Conservation (phyloP, 1,140 invertebrate species). For the Atopsyche davidsoni region DNA sequence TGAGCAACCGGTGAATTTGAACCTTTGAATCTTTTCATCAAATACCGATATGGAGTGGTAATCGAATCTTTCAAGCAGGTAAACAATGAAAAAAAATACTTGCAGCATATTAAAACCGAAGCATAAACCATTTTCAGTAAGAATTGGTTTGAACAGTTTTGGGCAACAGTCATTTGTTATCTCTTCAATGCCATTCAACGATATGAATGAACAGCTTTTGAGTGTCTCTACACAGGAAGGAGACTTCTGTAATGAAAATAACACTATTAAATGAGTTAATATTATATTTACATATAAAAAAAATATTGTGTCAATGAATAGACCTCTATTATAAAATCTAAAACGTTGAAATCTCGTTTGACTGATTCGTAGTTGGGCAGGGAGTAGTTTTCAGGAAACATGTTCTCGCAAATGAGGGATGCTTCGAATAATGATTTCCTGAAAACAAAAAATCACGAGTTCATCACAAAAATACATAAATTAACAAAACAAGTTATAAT, state of each 20-base stretch:
- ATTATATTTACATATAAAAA: neutral
- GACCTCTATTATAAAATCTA: conserved; percentile 3
- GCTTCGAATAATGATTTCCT: conserved; percentile 34
- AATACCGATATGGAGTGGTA: too few species aligned
- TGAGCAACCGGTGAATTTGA: neutral
- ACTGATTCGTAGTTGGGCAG: conserved; percentile 14
- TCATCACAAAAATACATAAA: too few species aligned
- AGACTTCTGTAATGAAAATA: conserved; percentile 34
- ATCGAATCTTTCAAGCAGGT: neutral
- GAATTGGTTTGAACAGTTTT: conserved; percentile 36
- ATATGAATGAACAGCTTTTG: conserved; percentile 39
- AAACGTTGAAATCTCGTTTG: conserved; percentile 18
- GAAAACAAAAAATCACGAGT: conserved; percentile 1
- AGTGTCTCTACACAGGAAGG: conserved; percentile 39
- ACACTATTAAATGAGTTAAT: neutral
- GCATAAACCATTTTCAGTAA: conserved; percentile 43
- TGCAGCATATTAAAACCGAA: conserved; percentile 42
- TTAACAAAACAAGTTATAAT: neutral
- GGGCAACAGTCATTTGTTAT: conserved; percentile 35
- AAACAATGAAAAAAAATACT: neutral
- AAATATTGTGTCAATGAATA: neutral
- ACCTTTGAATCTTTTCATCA: neutral
- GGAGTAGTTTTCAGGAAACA: conserved; percentile 31
- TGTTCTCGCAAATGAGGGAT: conserved; percentile 39
- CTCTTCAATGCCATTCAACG: conserved; percentile 25